Evolutionary conservation across 1,140 invertebrate species (phyloP), one percentile per base, ranked within the genome.

Genomic region (Piezodorus guildinii): DNA sequence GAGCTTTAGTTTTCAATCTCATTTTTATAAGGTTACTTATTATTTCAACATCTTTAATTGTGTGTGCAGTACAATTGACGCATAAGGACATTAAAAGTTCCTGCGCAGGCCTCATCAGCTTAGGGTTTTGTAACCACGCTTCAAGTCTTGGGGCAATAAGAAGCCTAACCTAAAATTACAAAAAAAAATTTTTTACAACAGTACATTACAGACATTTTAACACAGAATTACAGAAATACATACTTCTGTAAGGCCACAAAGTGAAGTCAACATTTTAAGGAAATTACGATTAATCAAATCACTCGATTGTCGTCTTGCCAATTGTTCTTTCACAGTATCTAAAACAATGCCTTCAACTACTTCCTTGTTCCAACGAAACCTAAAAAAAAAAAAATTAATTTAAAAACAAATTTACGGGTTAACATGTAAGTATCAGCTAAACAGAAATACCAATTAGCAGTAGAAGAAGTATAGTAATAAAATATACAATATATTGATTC

Each of bases 51-150:
- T 97, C 94, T 64, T 83, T 79, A 68, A 85, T 81, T 6, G 86
- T 86, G 65, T 84, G 85, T 10, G 85, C 80, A 30, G 83, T 86
- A 71, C 88, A 88, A 76, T 97, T 98, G 67, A 90, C 84, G 73
- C 93, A 96, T 60, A 97, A 81, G 67, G 94, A 88, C 62, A 94
- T 84, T 3, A 98, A 76, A n/a, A 98, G 76, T 75, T 98, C 94
- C 74, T 96, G 94, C 0, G 93, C 92, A 10, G 88, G 83, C 71
- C 90, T 83, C 74, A 89, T 88, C 49, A 94, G 74, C 79, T 98
- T 98, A 39, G 93, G 92, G 77, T 96, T 96, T 71, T 96, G 93
- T 27, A 98, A 77, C 94, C 94, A 97, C 65, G 88, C 83, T 75
- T 98, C 95, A 1, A 98, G 76, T 23, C 88, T 83, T 15, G 87